Conservation (phyloP, 2,888 invertebrate species). For the Leptopilina myrica region DNA sequence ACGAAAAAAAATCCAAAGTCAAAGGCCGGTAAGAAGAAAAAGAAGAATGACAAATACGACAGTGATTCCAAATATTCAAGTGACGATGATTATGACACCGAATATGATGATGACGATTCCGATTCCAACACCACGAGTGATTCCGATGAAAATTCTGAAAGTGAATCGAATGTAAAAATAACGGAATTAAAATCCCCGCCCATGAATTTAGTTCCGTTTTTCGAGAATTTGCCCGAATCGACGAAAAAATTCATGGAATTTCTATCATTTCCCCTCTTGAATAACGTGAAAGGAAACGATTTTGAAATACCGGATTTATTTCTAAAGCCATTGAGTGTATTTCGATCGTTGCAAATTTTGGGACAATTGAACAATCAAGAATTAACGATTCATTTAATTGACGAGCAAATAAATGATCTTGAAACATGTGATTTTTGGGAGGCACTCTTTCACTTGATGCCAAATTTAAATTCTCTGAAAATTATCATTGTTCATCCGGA, state of each 20-base stretch:
- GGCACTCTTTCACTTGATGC: conserved; percentile 6
- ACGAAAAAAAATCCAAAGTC: not conserved
- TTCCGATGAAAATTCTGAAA: too few relatives aligned
- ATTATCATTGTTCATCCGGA: not conserved
- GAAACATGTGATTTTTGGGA: conserved; percentile 5
- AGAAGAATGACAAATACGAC: not conserved
- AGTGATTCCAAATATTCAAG: not conserved
- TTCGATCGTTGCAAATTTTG: not conserved
- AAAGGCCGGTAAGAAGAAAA: too few relatives aligned
- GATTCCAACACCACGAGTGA: too few relatives aligned
- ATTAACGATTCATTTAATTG: conserved; percentile 5
- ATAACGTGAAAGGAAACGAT: not conserved
- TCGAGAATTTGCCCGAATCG: not conserved
- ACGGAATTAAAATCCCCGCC: not conserved
- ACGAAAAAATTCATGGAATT: not conserved
- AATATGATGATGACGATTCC: not conserved
- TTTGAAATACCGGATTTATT: conserved; percentile 6
- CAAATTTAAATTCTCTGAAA: not conserved
- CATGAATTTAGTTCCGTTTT: not conserved
- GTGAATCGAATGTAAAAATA: not conserved
- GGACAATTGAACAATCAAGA: not conserved
- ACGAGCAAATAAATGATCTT: not conserved
- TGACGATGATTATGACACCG: not conserved
- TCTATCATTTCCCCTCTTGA: not conserved
- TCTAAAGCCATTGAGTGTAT: not conserved